Percentiles rank a stretch among this genome's conserved stretches.
These are phyloP conservation scores for Cyprinodon tularosa DNA, from an alignment of 2,113 vertebrate genomes.

Conservation along the genomic window DNA sequence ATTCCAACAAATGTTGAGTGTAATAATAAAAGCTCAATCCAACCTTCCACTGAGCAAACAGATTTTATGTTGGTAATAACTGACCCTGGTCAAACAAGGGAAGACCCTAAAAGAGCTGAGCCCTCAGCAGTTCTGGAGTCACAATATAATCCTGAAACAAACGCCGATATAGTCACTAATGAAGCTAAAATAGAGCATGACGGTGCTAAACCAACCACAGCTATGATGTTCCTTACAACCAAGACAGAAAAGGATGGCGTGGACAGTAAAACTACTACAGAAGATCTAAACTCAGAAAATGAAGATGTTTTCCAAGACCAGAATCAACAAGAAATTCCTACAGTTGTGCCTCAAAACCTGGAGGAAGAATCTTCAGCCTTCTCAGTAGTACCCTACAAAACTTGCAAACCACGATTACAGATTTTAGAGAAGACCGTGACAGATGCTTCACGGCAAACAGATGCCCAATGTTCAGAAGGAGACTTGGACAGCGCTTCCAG, in stretches of 20 bases:
- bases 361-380: neutral
- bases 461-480: neutral
- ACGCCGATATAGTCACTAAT: neutral
- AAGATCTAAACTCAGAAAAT: neutral
- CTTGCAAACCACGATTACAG: neutral
- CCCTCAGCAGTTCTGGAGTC: neutral
- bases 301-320: neutral
- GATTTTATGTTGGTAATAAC: neutral
- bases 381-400: neutral
- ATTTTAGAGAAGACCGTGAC: neutral
- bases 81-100: neutral
- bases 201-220: neutral
- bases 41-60: neutral
- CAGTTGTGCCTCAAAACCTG: slow-evolving; percentile 27
- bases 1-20: no score
- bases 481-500: neutral
- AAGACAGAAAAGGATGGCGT: neutral
- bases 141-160: neutral
- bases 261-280: neutral
- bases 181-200: neutral
- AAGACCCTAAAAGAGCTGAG: neutral
- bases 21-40: neutral
- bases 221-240: neutral
- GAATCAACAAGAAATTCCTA: slow-evolving; percentile 26
- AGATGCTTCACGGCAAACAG: neutral